Evolutionary conservation across 2,888 invertebrate species (phyloP), one percentile per base, ranked within the genome.

Genomic region (Drosophila barbarae): DNA sequence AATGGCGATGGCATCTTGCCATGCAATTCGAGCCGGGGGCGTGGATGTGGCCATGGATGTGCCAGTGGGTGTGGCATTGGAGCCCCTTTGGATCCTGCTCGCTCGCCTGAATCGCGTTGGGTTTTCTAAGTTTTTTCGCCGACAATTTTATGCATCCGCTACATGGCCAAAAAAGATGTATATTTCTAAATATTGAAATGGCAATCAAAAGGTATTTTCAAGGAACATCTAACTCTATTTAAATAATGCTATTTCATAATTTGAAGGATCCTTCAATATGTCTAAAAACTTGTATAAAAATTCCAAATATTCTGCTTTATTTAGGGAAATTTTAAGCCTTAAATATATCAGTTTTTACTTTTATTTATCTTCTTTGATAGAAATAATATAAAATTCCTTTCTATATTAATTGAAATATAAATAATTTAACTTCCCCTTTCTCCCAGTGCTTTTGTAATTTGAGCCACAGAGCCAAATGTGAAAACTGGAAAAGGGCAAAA

Each of bases 1-100:
- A 70, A 71, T 69, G 74, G 50, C 84, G 64, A 81, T 82, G 79
- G 72, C 70, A 73, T 68, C 72, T 82, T 79, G 85, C 85, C 86
- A 81, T 81, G 86, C 86, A 77, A 54, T 55, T 65, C 53, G 51
- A 69, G 67, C 41, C 51, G 59, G 70, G 71, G 73, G 76, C 76
- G 70, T 74, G 73, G 70, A 72, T 67, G 52, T 50, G 50, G 39
- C 44, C 21, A 28, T 53, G 56, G 54, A 42, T 36, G 36, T 36
- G 36, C 38, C 28, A 26, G 36, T 44, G 70, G 60, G 47, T 49
- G 61, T 53, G 72, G 52, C 67, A 30, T 32, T 63, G 71, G 53
- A 64, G 42, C 34, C 72, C 72, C 42, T 44, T 63, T 59, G 76
- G 54, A 67, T 71, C 71, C 72, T 72, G 68, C 47, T 53, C 52